These are phyloP conservation scores for Chlorocebus sabaeus DNA, from an alignment of 2,113 vertebrate species.

Conservation along the genomic window DNA sequence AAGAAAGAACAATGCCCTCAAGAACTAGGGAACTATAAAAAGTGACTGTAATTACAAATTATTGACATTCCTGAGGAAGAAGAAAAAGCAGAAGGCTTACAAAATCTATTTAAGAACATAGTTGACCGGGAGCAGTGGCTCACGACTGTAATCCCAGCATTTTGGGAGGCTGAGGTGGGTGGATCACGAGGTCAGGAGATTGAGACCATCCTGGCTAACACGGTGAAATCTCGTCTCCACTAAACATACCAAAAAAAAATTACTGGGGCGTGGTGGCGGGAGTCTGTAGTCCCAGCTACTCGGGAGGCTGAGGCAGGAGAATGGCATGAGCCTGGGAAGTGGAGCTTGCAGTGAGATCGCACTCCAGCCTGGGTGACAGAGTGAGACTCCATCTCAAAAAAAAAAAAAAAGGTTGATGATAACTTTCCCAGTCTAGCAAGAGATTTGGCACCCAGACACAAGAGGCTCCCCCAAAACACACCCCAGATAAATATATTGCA, in stretches of 20 bases:
- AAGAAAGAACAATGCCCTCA: background rate
- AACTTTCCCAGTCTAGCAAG: background rate
- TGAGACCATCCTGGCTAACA: too few relatives aligned
- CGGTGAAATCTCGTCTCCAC: too few relatives aligned
- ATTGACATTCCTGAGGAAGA: background rate
- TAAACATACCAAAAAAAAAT: too few relatives aligned
- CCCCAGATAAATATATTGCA: background rate
- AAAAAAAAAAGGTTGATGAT: background rate
- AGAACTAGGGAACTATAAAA: background rate
- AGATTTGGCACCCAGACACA: background rate
- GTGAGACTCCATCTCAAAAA: too few relatives aligned
- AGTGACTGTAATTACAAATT: background rate
- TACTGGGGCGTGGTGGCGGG: fast-evolving
- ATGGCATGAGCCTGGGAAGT: too few relatives aligned
- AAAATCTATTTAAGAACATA: background rate
- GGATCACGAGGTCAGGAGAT: too few relatives aligned
- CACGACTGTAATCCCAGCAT: too few relatives aligned
- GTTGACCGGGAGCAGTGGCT: fast-evolving
- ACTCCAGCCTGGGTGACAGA: too few relatives aligned
- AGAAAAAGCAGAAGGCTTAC: background rate
- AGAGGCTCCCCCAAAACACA: background rate
- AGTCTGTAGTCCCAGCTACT: too few relatives aligned
- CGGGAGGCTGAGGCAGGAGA: too few relatives aligned
- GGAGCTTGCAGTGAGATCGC: too few relatives aligned
- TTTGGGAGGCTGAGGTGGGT: too few relatives aligned